Conservation (phyloP, 2,797 vertebrate genomes). For the Notamacropus eugenii region DNA sequence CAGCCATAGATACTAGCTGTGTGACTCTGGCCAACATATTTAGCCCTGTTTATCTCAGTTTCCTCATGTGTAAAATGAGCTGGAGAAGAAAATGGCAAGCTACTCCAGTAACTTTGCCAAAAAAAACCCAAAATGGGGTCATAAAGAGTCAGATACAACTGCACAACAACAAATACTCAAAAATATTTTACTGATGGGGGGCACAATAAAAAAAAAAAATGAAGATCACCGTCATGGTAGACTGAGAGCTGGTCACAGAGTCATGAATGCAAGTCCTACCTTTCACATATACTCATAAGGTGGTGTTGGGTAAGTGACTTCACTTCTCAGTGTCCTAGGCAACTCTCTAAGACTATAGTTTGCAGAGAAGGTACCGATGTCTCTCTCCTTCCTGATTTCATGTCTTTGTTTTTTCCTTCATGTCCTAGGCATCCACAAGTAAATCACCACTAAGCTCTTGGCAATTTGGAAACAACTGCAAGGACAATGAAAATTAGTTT, state of each 20-base stretch:
- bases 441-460: neutral
- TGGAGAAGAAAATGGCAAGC: neutral
- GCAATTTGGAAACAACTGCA: neutral
- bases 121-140: neutral
- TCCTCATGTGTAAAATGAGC: neutral
- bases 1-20: neutral
- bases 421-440: neutral
- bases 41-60: neutral
- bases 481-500: slow-evolving; percentile 21
- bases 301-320: neutral
- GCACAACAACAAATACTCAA: neutral
- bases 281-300: neutral
- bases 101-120: neutral
- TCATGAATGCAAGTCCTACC: neutral
- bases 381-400: neutral
- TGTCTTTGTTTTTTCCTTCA: neutral
- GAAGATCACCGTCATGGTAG: neutral
- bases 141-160: neutral
- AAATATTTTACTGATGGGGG: neutral
- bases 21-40: neutral
- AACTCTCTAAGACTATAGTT: neutral
- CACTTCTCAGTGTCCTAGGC: neutral
- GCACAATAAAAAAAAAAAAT: neutral
- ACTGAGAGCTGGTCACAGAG: neutral
- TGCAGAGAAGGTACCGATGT: neutral